These are phyloP conservation scores for Podiceps cristatus DNA, from an alignment of 2,113 vertebrate genomes.

Conservation along the genomic window DNA sequence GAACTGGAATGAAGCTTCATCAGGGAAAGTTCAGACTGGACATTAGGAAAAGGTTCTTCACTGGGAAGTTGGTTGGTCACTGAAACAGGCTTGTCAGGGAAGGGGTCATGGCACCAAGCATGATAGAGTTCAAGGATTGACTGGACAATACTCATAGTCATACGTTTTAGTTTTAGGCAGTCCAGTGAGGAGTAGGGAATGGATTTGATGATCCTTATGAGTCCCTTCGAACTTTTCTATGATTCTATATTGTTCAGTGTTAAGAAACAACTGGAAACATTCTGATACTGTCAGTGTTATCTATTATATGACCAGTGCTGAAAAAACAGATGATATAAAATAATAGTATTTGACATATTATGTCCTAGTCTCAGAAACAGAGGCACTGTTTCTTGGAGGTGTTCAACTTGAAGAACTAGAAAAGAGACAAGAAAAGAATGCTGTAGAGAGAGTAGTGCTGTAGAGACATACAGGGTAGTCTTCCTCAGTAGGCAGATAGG, in stretches of 20 bases:
- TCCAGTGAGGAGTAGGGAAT: not conserved
- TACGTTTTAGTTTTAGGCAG: not conserved
- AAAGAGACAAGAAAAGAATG: not conserved
- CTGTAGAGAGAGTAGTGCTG: not conserved
- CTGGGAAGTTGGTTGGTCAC: not conserved
- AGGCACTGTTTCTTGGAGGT: not conserved
- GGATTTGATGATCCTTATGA: fast-evolving
- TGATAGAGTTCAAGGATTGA: not conserved
- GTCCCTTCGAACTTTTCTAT: not conserved
- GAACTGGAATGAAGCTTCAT: not conserved
- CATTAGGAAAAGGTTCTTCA: not conserved
- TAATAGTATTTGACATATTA: too few relatives aligned
- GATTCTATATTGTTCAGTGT: not conserved
- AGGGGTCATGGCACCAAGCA: not conserved
- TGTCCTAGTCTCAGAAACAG: not conserved
- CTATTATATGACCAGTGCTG: not conserved
- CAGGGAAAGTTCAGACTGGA: not conserved
- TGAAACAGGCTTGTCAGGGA: too few relatives aligned
- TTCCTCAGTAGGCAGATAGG: not conserved
- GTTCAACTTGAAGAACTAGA: not conserved
- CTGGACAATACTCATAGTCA: not conserved
- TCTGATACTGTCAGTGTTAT: not conserved
- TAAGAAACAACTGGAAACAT: not conserved
- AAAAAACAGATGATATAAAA: not conserved
- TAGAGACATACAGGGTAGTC: not conserved